Conservation (phyloP, 92 coral and sea anemone species). For the Plumapathes pennacea region DNA sequence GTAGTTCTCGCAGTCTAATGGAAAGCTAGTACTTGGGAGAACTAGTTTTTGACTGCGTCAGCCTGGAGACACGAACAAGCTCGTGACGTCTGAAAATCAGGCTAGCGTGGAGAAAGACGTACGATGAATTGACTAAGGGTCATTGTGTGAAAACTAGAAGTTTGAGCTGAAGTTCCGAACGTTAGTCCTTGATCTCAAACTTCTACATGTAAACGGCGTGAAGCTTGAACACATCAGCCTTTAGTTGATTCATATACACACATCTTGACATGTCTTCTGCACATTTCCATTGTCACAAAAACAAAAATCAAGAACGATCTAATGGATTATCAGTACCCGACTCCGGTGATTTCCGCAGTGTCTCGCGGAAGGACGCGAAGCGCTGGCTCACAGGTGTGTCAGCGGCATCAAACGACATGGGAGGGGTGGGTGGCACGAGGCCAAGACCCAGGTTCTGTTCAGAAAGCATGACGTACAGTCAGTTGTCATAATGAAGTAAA, state of each 20-base stretch:
- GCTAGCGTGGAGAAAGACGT: too few species aligned
- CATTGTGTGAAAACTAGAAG: too few species aligned
- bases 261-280: neutral
- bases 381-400: slow-evolving; percentile 71
- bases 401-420: slow-evolving; percentile 79
- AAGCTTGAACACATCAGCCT: neutral
- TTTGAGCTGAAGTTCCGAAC: too few species aligned
- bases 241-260: too few species aligned
- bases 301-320: neutral
- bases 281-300: neutral
- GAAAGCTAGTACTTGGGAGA: too few species aligned
- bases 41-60: too few species aligned
- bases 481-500: neutral
- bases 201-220: neutral
- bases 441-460: slow-evolving; percentile 79
- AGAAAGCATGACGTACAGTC: neutral
- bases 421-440: slow-evolving; percentile 90
- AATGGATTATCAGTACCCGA: slow-evolving; percentile 45
- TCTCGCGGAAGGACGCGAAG: slow-evolving; percentile 58
- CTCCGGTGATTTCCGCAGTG: slow-evolving; percentile 71
- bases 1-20: too few species aligned
- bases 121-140: too few species aligned
- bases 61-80: too few species aligned
- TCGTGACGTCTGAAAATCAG: too few species aligned
- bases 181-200: too few species aligned